Conservation (phyloP, 2,113 vertebrate genomes). For the Sapayoa aenigma region DNA sequence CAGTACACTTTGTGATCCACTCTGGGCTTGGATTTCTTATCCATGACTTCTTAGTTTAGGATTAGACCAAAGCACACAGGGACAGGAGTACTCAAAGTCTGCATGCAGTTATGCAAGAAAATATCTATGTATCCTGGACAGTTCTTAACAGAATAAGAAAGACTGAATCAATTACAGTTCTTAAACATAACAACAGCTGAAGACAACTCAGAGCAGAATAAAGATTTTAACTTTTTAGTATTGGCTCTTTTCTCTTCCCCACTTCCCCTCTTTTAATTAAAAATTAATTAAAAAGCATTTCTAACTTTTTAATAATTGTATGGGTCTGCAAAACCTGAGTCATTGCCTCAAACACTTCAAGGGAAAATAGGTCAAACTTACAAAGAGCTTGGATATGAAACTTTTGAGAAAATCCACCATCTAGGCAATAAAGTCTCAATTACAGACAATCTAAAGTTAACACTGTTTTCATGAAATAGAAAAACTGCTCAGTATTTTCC, state of each 20-base stretch:
- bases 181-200: not conserved
- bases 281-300: constrained; percentile 37
- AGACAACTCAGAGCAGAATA: not conserved
- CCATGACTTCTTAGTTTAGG: not conserved
- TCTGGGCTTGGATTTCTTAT: not conserved
- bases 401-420: not conserved
- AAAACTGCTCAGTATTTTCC: not conserved
- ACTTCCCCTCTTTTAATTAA: not conserved
- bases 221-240: not conserved
- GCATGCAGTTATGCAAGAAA: not conserved
- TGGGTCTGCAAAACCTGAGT: not conserved
- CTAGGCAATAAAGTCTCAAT: not conserved
- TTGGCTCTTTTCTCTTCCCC: not conserved
- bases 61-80: not conserved
- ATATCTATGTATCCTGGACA: not conserved
- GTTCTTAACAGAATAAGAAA: not conserved
- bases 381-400: not conserved
- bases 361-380: not conserved
- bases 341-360: not conserved
- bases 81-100: not conserved
- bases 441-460: not conserved
- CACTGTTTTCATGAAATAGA: not conserved
- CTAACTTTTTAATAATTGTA: not conserved
- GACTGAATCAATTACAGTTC: not conserved
- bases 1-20: not conserved